Conservation (phyloP, 2,797 vertebrate species). For the Sebastes diaconus region DNA sequence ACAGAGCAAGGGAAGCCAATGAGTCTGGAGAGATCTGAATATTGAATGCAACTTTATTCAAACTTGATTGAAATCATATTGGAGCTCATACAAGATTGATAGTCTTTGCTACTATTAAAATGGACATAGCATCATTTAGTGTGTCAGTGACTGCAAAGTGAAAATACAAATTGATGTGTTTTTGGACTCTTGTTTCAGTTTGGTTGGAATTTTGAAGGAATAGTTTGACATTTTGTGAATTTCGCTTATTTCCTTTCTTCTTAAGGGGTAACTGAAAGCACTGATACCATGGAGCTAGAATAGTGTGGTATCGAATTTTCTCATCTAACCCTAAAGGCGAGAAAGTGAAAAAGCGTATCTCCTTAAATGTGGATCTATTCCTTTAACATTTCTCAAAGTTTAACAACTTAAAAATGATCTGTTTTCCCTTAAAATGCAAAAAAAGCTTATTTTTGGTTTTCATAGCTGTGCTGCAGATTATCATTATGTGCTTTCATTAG, state of each 20-base stretch:
- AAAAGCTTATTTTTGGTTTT: not conserved
- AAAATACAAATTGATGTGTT: not conserved
- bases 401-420: not conserved
- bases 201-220: no score
- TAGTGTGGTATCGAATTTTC: not conserved
- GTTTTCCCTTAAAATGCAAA: not conserved
- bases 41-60: conserved; percentile 1
- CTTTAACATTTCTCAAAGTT: not conserved
- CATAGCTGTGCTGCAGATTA: not conserved
- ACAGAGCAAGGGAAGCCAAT: not conserved
- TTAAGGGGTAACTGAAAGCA: no score
- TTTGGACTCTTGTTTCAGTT: no score
- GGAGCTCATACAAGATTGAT: conserved; percentile 27
- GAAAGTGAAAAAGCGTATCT: not conserved
- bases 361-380: not conserved
- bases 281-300: no score
- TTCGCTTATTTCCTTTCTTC: no score
- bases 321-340: not conserved
- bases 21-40: not conserved
- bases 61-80: conserved; percentile 30
- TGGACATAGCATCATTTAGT: not conserved
- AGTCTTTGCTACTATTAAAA: conserved; percentile 26
- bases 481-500: not conserved
- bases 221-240: no score
- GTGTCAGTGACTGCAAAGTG: not conserved